Conservation (phyloP, 2,113 vertebrate genomes). For the Dromas ardeola region DNA sequence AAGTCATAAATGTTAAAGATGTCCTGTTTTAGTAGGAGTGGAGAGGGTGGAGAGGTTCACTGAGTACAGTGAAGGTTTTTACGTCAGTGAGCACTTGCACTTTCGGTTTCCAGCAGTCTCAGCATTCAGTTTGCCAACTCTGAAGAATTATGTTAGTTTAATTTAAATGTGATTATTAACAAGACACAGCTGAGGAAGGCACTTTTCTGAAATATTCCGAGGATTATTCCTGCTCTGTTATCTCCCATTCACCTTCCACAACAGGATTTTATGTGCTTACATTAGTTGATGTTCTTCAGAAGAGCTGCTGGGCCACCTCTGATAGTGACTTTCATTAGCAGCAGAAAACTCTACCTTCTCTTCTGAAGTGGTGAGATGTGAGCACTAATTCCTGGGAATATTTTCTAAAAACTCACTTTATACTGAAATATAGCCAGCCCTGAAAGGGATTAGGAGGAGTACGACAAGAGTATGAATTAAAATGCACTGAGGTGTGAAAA, state of each 20-base stretch:
- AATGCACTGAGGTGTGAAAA: neutral
- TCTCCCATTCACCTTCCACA: neutral
- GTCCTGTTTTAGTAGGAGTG: neutral
- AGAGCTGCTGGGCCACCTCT: neutral
- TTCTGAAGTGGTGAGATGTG: neutral
- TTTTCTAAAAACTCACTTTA: constrained; percentile 8
- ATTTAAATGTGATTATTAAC: constrained; percentile 26
- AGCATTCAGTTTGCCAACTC: neutral
- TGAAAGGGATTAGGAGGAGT: neutral
- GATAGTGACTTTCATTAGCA: neutral
- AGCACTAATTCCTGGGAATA: neutral
- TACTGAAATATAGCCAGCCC: neutral
- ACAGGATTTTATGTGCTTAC: neutral
- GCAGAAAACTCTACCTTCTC: neutral
- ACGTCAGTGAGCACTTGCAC: neutral
- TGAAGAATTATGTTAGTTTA: neutral
- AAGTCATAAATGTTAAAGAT: neutral
- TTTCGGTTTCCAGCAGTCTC: neutral
- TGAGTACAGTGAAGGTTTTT: neutral
- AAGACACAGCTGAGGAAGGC: neutral
- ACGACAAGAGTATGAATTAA: neutral
- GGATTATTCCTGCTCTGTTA: neutral
- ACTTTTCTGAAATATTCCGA: neutral
- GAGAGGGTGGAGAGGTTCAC: neutral
- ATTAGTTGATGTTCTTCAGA: neutral